Evolutionary conservation across 2,113 vertebrate genomes (phyloP).

Genomic region (Albula goreensis): DNA sequence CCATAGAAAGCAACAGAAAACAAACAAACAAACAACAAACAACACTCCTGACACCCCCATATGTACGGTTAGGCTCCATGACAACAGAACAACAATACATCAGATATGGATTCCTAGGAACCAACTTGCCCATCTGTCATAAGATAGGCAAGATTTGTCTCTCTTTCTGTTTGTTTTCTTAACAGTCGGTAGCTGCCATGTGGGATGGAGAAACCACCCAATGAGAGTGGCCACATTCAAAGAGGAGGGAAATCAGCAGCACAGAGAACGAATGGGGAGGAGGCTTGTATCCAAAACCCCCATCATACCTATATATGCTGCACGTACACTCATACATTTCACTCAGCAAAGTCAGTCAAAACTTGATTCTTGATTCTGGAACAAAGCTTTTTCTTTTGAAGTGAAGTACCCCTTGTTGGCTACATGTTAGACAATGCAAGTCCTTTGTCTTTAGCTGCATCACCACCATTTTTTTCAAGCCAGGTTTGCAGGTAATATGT

Average conservation of each 20-base stretch:
- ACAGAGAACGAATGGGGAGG: too few relatives aligned
- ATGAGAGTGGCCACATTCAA: too few relatives aligned
- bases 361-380: neutral
- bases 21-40: neutral
- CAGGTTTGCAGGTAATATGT: neutral
- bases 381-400: too few relatives aligned
- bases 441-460: neutral
- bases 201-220: too few relatives aligned
- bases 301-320: neutral
- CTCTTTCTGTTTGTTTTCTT: neutral
- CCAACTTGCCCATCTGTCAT: neutral
- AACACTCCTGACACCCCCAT: neutral
- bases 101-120: neutral
- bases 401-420: too few relatives aligned
- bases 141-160: neutral
- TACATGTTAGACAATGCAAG: neutral
- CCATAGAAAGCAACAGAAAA: neutral
- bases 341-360: neutral
- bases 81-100: neutral
- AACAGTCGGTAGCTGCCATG: neutral
- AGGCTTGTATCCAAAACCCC: neutral
- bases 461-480: neutral
- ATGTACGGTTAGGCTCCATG: neutral
- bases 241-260: too few relatives aligned
- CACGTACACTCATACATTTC: neutral